These are phyloP conservation scores for Mobula hypostoma DNA, from an alignment of 2,113 vertebrate species.

Conservation along the genomic window DNA sequence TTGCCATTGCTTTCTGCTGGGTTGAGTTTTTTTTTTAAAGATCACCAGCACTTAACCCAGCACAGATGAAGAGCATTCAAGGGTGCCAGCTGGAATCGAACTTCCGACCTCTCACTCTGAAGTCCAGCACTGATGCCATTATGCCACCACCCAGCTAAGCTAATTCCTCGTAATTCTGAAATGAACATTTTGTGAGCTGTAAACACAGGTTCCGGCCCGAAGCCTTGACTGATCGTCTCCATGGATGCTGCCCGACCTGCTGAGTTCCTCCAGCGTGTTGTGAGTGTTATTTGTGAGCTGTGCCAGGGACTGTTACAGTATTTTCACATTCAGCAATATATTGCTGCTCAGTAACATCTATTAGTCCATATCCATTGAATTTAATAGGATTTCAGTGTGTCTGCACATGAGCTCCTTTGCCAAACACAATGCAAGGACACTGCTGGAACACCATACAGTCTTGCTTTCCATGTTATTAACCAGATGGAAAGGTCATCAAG, in stretches of 20 bases:
- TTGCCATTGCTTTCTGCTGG: no score
- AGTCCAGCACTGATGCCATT: no score
- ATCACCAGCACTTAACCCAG: no score
- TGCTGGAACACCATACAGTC: neutral
- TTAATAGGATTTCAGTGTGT: conserved; percentile 7
- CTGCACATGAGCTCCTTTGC: neutral
- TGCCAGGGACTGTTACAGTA: neutral
- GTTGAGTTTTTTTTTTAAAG: no score
- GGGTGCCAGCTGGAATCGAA: no score
- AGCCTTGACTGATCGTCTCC: no score
- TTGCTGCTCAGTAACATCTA: neutral
- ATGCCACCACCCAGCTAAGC: no score
- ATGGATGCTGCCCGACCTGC: no score
- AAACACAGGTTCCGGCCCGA: no score
- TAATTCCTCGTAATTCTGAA: neutral
- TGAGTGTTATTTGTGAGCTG: neutral
- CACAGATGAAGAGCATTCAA: no score
- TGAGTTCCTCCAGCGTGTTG: no score
- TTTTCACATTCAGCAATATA: neutral
- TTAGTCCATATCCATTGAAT: neutral
- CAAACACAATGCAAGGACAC: neutral
- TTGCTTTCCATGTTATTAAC: neutral
- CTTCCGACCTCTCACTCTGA: no score
- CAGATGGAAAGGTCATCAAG: conserved; percentile 11
- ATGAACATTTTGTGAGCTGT: neutral